phyloP scores from a whole-genome alignment of 2,113 vertebrate genomes.

The Centropus unirufus region DNA sequence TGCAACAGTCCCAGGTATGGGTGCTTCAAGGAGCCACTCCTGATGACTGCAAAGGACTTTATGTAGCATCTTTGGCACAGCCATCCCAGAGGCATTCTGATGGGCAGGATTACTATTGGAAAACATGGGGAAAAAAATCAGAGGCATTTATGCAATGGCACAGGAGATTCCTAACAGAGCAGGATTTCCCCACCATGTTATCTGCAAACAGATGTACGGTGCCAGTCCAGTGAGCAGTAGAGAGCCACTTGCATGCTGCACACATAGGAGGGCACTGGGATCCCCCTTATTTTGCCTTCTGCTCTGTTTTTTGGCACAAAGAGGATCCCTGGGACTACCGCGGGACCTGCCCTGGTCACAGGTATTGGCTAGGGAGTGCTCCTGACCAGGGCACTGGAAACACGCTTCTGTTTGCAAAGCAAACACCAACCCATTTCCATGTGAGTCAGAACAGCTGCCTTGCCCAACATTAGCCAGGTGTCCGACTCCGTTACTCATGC shows the following conservation, averaged over 20 bases:
- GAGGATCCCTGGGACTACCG: background rate
- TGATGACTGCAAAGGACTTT: background rate
- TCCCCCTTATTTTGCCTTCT: background rate
- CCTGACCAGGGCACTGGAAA: background rate
- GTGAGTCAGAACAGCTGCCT: background rate
- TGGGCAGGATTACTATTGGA: background rate
- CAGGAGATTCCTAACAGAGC: background rate
- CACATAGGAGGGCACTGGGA: fast-evolving
- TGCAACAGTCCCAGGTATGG: fast-evolving
- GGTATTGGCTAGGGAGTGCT: background rate
- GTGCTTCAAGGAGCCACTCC: background rate
- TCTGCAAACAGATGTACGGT: background rate
- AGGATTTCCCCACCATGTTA: background rate
- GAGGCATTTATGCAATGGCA: background rate
- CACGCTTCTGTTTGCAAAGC: background rate
- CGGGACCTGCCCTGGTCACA: background rate
- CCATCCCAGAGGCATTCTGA: background rate
- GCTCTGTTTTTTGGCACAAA: background rate
- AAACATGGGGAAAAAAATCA: background rate
- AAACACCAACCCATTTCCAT: background rate
- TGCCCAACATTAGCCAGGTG: background rate
- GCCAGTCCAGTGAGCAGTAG: background rate
- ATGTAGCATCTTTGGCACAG: background rate
- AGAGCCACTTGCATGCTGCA: fast-evolving
- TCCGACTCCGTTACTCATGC: background rate